phyloP scores from a whole-genome alignment of 2,113 vertebrate species.

The Choloepus hoffmanni region DNA sequence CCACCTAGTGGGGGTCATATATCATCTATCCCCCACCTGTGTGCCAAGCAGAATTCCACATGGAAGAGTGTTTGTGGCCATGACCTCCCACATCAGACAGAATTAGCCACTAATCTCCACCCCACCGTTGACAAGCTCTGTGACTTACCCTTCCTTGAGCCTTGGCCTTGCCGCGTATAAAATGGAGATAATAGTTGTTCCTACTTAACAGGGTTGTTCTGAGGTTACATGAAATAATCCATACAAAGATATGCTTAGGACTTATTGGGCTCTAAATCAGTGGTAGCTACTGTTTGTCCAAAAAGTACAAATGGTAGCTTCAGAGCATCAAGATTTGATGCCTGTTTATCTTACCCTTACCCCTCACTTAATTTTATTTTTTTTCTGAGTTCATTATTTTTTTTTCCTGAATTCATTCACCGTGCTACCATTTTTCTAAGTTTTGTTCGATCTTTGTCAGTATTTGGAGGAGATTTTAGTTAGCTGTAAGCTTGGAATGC shows the following conservation, averaged over 20 bases:
- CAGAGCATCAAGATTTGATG: neutral
- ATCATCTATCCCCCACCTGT: neutral
- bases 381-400: slow-evolving; percentile 9
- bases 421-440: neutral
- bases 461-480: slow-evolving; percentile 52
- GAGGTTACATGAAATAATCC: neutral
- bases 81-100: neutral
- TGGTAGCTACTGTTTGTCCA: neutral
- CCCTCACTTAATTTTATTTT: slow-evolving; percentile 1
- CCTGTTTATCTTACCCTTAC: neutral
- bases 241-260: neutral
- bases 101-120: neutral
- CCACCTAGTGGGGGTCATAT: neutral
- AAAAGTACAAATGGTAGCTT: slow-evolving; percentile 14
- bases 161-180: neutral
- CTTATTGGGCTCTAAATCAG: neutral
- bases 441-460: slow-evolving; percentile 37
- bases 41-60: neutral
- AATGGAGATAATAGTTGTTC: neutral
- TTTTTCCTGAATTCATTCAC: slow-evolving; percentile 41
- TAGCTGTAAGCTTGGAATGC: neutral
- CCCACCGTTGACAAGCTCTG: neutral
- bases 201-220: neutral
- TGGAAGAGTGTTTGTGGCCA: neutral
- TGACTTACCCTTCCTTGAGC: neutral